Conservation (phyloP, 2,888 invertebrate species). For the Sialis lutaria region DNA sequence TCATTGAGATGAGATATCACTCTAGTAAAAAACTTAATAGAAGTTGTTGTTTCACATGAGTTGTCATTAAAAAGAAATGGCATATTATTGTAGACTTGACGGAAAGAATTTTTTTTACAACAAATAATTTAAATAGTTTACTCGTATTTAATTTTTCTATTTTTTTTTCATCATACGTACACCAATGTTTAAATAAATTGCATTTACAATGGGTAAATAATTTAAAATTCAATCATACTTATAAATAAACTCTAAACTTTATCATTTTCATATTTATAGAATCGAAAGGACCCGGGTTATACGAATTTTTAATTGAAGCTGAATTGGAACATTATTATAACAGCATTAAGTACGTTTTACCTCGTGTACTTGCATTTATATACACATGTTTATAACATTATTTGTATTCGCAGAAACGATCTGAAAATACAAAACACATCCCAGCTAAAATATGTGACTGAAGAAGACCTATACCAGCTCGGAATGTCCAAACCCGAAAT, state of each 20-base stretch:
- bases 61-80: too few relatives aligned
- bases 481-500: conserved; percentile 93
- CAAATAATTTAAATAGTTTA: too few relatives aligned
- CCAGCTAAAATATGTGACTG: conserved; percentile 86
- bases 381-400: neutral
- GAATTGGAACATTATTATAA: conserved; percentile 87
- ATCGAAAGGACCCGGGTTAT: conserved; percentile 43
- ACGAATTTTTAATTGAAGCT: conserved; percentile 86
- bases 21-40: too few relatives aligned
- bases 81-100: too few relatives aligned
- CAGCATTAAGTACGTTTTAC: conserved; percentile 41
- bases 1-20: too few relatives aligned
- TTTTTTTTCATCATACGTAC: too few relatives aligned
- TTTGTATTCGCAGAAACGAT: conserved; percentile 41
- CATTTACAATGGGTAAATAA: too few relatives aligned
- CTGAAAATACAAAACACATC: conserved; percentile 77
- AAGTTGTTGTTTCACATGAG: too few relatives aligned
- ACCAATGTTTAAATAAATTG: too few relatives aligned
- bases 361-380: neutral
- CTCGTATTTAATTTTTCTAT: too few relatives aligned
- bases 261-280: neutral
- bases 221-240: too few relatives aligned
- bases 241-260: neutral
- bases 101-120: too few relatives aligned
- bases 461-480: conserved; percentile 78